phyloP scores from a whole-genome alignment of 2,797 vertebrate species.

The Sebastolobus altivelis region DNA sequence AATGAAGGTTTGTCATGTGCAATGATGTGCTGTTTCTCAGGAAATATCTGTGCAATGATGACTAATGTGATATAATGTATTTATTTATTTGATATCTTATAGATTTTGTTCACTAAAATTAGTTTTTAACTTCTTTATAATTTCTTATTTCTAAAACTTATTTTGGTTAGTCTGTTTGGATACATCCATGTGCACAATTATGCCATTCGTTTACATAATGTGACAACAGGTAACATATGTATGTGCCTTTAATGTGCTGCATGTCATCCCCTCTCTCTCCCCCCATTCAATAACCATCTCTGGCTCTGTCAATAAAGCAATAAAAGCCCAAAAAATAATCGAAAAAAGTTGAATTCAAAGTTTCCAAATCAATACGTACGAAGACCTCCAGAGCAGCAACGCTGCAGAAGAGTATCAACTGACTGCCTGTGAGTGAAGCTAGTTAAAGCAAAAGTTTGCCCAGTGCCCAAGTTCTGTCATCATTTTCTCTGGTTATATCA shows the following conservation, averaged over 20 bases:
- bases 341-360: not conserved
- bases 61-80: not conserved
- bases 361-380: not conserved
- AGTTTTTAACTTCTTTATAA: not conserved
- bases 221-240: no score
- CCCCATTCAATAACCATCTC: no score
- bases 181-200: not conserved
- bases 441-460: not conserved
- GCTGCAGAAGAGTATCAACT: not conserved
- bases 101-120: not conserved
- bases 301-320: no score
- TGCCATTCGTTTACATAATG: not conserved
- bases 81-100: not conserved
- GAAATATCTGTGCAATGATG: not conserved
- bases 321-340: no score
- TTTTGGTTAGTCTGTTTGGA: not conserved
- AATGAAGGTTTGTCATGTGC: not conserved
- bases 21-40: not conserved
- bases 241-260: no score
- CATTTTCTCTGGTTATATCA: slow-evolving; percentile 2
- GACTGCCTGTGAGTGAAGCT: not conserved
- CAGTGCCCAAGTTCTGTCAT: not conserved
- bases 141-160: not conserved
- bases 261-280: no score
- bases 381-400: not conserved